Base-by-base conservation (phyloP, 2,888 invertebrate genomes). In the Diarsia brunnea region DNA sequence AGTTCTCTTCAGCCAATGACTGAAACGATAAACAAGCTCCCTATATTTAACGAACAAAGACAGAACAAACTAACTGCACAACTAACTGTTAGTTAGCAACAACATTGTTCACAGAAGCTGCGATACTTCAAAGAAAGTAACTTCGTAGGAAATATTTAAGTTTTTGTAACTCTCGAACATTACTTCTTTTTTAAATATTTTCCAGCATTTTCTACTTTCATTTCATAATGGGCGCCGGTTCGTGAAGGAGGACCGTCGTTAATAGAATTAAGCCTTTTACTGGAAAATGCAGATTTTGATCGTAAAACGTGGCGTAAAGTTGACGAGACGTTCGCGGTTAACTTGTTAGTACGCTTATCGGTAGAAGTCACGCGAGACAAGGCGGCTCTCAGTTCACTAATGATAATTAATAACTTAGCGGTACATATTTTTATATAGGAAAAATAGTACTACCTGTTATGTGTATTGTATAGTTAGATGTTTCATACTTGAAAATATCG, bases 281-380 rank as follows among this genome's bases (percentile, higher is more conserved):
- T 55, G 64, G n/a, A 64, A 86, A 76, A 85, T 84, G 61, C 65
- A 87, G 58, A 84, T 87, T 84, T 61, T 49, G 38, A 76, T 73
- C 74, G 58, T 64, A 69, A 67, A 79, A 49, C 19, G 53, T 31
- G 47, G 45, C 24, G 69, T 67, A 43, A 65, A 70, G 67, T 58
- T 69, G 68, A 70, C 68, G 63, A 70, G 31, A 49, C 69, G 19
- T 67, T 49, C 75, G 65, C 27, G 12, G 4, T 43, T 51, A 47
- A 51, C 58, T 78, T 45, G 53, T 58, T 74, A 61, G 24, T 67
- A 12, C 7, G 2, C 51, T 68, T 75, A 71, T 71, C 60, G 49
- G 63, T 55, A 10, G 16, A n/a, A 69, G 53, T 60, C 84, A 79
- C 31, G 69, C 67, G 14, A 82, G 43, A 45, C 14, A 14, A 16